Conservation (phyloP, 64 coral and sea anemone species). For the Pocillopora verrucosa region DNA sequence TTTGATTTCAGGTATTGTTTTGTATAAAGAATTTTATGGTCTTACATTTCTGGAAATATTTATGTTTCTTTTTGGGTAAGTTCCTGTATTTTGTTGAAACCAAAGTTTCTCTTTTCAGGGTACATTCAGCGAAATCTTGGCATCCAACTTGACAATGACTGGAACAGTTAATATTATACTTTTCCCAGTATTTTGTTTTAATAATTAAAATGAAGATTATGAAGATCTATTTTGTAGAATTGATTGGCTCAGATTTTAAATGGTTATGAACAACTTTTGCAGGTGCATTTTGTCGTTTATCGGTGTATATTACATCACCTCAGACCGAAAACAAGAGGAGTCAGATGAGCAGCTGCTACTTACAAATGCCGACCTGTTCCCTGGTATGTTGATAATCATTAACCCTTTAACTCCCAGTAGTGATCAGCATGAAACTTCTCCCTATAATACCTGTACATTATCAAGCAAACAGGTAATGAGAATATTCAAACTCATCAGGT, state of each 20-base stretch:
- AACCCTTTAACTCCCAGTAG: too few species aligned
- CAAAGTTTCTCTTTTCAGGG: background rate
- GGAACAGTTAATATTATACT: too few species aligned
- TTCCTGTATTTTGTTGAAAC: background rate
- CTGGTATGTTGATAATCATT: constrained; percentile 50
- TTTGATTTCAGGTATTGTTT: constrained; percentile 89
- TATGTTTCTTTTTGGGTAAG: constrained; percentile 99
- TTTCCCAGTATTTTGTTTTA: too few species aligned
- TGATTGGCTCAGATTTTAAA: background rate
- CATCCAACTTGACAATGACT: too few species aligned
- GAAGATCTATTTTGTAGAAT: too few species aligned
- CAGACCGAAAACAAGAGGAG: constrained; percentile 69
- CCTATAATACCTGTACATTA: too few species aligned
- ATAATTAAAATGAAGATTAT: too few species aligned
- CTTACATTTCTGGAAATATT: constrained; percentile 99
- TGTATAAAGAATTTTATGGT: constrained; percentile 99
- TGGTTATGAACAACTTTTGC: background rate
- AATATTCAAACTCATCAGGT: background rate
- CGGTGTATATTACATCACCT: constrained; percentile 97
- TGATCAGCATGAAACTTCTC: too few species aligned
- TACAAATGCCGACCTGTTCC: constrained; percentile 87
- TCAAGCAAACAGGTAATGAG: background rate
- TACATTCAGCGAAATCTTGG: too few species aligned
- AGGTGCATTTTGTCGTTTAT: constrained; percentile 97
- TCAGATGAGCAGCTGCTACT: constrained; percentile 70